Percentiles rank a stretch among this genome's conserved stretches.
Evolutionary conservation across 2,888 invertebrate species (phyloP).

Genomic region (Sclerodermus sp.): DNA sequence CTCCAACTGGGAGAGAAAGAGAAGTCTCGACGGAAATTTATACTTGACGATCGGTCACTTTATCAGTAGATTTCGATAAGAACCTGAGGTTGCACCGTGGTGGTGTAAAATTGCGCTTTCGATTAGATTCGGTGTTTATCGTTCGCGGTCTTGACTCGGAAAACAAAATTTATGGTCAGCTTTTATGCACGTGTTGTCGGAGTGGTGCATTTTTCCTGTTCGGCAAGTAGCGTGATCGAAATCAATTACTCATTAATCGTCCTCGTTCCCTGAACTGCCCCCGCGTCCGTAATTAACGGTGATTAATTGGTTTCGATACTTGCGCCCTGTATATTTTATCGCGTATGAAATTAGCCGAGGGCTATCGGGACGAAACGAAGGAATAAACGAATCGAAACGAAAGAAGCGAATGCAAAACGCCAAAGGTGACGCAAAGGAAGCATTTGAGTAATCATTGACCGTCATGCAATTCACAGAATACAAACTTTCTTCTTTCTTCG

Average conservation of each 20-base stretch:
- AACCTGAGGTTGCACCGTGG: no score
- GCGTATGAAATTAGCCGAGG: constrained; percentile 37
- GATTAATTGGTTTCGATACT: constrained; percentile 47
- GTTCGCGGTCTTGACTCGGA: background rate
- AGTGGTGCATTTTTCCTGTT: constrained; percentile 24
- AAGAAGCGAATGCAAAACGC: constrained; percentile 12
- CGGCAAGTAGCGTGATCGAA: constrained; percentile 49
- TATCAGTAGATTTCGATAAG: no score
- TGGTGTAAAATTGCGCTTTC: no score
- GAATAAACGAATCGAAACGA: constrained; percentile 1
- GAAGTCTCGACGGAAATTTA: no score
- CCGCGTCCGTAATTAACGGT: constrained; percentile 50
- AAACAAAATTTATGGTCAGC: constrained; percentile 21
- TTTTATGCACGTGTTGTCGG: constrained; percentile 10
- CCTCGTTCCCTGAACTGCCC: constrained; percentile 34
- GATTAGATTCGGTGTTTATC: no score
- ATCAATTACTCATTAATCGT: constrained; percentile 54
- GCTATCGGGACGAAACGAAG: constrained; percentile 13
- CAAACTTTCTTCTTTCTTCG: background rate
- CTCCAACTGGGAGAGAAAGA: no score
- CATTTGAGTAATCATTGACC: constrained; percentile 40
- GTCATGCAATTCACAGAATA: constrained; percentile 31
- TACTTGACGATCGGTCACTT: no score
- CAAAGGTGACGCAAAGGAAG: constrained; percentile 15
- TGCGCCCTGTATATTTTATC: constrained; percentile 35